Evolutionary conservation across 2,797 vertebrate species (phyloP).

Genomic region (Syncerus caffer): DNA sequence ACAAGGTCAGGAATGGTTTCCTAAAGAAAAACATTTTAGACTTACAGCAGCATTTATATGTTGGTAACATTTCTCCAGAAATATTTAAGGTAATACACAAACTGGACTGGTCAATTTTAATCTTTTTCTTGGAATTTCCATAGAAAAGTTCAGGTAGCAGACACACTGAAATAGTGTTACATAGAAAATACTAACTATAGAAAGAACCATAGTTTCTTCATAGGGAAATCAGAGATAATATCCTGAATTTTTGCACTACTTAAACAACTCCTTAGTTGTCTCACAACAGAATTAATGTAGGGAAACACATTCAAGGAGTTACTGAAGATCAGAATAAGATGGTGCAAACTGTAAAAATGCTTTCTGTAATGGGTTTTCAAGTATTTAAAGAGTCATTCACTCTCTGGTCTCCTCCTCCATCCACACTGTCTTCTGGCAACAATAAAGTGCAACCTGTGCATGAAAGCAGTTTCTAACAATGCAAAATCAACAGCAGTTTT

Average conservation of each 20-base stretch:
- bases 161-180: not conserved
- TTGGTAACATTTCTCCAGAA: constrained; percentile 30
- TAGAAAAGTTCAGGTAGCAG: not conserved
- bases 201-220: not conserved
- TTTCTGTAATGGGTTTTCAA: constrained; percentile 35
- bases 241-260: not conserved
- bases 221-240: not conserved
- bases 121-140: constrained; percentile 30
- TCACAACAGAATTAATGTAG: not conserved
- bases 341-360: not conserved
- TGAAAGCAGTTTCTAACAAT: not conserved
- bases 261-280: not conserved
- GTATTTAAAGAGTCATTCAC: not conserved
- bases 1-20: not conserved
- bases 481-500: constrained; percentile 14
- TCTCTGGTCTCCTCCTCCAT: not conserved
- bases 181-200: not conserved
- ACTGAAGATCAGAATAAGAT: not conserved
- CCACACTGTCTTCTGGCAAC: not conserved
- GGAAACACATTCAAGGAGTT: constrained; percentile 28
- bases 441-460: not conserved
- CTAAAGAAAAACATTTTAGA: constrained; percentile 35
- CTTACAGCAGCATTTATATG: not conserved
- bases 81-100: constrained; percentile 30
- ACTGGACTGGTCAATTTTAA: not conserved